Percentiles rank a stretch among this genome's conserved stretches.
Conservation (phyloP, 2,797 vertebrate species). For the Gambelia wislizenii region DNA sequence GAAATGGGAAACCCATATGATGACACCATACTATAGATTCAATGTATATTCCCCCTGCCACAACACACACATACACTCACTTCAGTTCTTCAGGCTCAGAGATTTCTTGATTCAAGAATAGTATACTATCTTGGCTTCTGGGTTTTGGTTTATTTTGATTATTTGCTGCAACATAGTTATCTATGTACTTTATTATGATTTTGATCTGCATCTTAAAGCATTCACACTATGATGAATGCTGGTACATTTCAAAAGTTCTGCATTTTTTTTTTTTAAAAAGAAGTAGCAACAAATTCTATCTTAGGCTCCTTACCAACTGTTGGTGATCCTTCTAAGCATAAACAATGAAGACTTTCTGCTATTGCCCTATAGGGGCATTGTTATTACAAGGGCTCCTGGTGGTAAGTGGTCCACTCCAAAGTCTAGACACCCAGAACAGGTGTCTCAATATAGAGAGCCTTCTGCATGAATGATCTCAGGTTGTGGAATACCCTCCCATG, state of each 20-base stretch:
- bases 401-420: not conserved
- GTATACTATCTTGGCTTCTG: not conserved
- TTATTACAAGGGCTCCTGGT: not conserved
- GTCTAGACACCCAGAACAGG: not conserved
- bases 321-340: not conserved
- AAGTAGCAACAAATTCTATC: not conserved
- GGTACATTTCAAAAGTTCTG: not conserved
- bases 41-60: not conserved
- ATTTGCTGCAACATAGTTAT: not conserved
- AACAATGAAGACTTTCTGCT: not conserved
- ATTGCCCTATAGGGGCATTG: not conserved
- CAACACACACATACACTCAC: too few species aligned
- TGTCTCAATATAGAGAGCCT: not conserved
- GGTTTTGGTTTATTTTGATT: not conserved
- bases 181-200: not conserved
- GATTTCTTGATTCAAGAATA: not conserved
- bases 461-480: too few species aligned
- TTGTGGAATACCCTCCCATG: too few species aligned
- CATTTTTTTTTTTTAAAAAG: not conserved
- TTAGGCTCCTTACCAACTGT: not conserved
- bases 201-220: not conserved
- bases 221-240: not conserved
- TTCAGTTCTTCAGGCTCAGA: not conserved
- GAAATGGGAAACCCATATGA: not conserved
- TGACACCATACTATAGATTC: not conserved